Conservation (phyloP, 2,888 invertebrate species). For the Bembecia ichneumoniformis region DNA sequence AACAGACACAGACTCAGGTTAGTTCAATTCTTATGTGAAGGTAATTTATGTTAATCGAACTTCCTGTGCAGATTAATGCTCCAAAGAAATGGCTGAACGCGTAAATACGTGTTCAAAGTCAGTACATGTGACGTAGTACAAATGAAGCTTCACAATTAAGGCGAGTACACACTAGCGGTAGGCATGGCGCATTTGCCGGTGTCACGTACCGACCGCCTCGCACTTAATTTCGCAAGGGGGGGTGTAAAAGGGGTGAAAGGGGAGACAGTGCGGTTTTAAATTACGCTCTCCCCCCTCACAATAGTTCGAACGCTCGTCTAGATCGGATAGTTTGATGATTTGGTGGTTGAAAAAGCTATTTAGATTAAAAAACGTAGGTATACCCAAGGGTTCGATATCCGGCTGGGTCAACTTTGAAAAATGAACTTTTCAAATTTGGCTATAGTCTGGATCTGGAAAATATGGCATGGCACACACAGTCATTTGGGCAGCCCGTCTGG, state of each 20-base stretch:
- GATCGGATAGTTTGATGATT: background rate
- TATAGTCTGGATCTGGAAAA: too few species aligned
- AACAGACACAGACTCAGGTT: too few species aligned
- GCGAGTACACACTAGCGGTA: conserved; percentile 46
- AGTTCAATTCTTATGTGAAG: too few species aligned
- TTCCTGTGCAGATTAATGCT: background rate
- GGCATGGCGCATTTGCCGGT: conserved; percentile 62
- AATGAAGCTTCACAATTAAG: conserved; percentile 64
- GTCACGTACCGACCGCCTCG: conserved; percentile 62
- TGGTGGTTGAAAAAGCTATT: background rate
- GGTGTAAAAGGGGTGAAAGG: conserved; percentile 17
- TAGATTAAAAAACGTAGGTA: background rate
- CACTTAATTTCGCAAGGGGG: conserved; percentile 62
- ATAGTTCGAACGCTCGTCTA: background rate
- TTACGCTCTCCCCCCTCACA: conserved; percentile 37
- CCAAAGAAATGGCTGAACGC: background rate
- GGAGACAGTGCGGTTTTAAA: conserved; percentile 53
- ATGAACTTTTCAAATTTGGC: too few species aligned
- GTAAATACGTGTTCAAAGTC: background rate
- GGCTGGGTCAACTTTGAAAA: too few species aligned
- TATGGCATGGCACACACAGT: too few species aligned
- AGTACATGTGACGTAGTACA: conserved; percentile 23
- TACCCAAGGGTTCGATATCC: too few species aligned
- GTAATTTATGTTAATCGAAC: too few species aligned
- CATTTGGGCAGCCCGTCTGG: too few species aligned